A percentile compares a stretch with the other conserved stretches of the same genome.
Conservation (phyloP, 2,888 invertebrate genomes). For the Dioctria linearis region DNA sequence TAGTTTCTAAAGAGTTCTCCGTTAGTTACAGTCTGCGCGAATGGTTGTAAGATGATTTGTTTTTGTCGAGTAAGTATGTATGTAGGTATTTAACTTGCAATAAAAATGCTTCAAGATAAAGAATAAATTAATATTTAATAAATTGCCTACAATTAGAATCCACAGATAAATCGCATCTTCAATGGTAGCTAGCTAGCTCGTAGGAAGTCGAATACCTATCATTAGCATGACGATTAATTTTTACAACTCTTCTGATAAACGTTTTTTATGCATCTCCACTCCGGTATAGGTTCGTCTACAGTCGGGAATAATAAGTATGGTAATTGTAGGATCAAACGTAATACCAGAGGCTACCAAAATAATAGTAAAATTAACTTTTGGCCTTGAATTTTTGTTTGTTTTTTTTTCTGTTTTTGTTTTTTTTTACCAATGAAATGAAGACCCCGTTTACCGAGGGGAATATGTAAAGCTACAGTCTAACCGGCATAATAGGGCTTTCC, state of each 20-base stretch:
- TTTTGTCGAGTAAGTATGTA: neutral
- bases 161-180: neutral
- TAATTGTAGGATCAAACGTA: too few species aligned
- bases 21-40: neutral
- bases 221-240: slow-evolving; percentile 32
- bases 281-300: too few species aligned
- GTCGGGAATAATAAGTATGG: too few species aligned
- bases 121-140: slow-evolving; percentile 11
- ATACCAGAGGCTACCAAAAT: slow-evolving; percentile 15
- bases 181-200: neutral
- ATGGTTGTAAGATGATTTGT: neutral
- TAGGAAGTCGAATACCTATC: neutral
- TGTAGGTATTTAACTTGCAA: neutral
- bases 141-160: slow-evolving; percentile 18
- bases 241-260: slow-evolving; percentile 1
- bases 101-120: neutral
- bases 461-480: neutral
- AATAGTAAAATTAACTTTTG: slow-evolving; percentile 34
- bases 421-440: neutral
- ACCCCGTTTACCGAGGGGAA: neutral
- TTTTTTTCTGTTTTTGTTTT: too few species aligned
- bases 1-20: too few species aligned
- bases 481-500: neutral
- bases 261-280: neutral
- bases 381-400: slow-evolving; percentile 33